Evolutionary conservation across 37 sponge, comb jelly and placozoan species (phyloP), one percentile per base, ranked within the genome.

Genomic region (Oopsacas minuta): DNA sequence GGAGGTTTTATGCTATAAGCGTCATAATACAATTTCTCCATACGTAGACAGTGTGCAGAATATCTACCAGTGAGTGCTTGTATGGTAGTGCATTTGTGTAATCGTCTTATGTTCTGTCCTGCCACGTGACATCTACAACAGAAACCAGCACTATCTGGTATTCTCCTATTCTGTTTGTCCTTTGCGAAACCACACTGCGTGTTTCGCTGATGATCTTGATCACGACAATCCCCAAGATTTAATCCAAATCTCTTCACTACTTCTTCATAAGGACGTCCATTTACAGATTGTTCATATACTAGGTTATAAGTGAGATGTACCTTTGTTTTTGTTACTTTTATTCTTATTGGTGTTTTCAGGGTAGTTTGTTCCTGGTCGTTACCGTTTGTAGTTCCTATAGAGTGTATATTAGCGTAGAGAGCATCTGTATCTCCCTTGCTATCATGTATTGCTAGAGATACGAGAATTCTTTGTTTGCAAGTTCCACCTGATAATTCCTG

Each of bases 31-130:
- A 61, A 3, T 61, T 61, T 61, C 32, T 3, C 7, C 75, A 61
- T 61, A 10, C 75, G 75, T 61, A 61, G 75, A n/a, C 75, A 61
- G 75, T 61, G 75, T 32, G 75, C 75, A 32, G 75, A 61, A 34
- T 32, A 61, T 61, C 75, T 3, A 25, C 28, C 28, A 25, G 75
- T 61, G 75, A 61, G 28, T 3, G 75, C 75, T n/a, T 61, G 75
- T n/a, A 61, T 25, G 20, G 3, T n/a, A n/a, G 28, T 61, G 30
- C 75, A 61, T 61, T 10, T 61, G 75, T 61, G 75, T 61, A 61
- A 25, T 12, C 75, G 32, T 25, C 75, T 25, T 61, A 61, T 61
- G 3, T 3, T n/a, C 30, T 61, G 28, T 20, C 75, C 75, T 20
- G 75, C 75, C 1, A 34, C 22, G 30, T 61, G 75, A 12, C 75